Conservation (phyloP, 2,113 vertebrate genomes). For the Lophius piscatorius region DNA sequence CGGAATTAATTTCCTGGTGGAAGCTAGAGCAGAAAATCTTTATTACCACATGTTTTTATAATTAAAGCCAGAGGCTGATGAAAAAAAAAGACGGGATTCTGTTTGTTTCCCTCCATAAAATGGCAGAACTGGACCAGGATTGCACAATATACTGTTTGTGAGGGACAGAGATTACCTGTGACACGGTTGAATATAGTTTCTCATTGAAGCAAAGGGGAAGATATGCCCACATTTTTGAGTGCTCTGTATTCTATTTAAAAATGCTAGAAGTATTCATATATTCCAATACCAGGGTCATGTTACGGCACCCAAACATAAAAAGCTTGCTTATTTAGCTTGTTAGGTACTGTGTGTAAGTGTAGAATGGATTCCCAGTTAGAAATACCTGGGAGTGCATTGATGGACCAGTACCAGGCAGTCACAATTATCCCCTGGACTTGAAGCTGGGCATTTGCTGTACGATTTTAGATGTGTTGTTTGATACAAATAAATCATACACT, state of each 20-base stretch:
- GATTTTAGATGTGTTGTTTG: no score
- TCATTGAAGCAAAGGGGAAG: no score
- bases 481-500: no score
- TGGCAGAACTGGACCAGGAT: constrained; percentile 12
- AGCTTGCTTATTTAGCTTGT: constrained; percentile 34
- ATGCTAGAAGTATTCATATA: neutral
- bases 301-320: constrained; percentile 26
- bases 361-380: constrained; percentile 32
- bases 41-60: constrained; percentile 68
- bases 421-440: no score
- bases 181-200: no score
- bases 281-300: constrained; percentile 28
- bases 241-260: no score
- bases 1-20: constrained; percentile 68
- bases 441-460: no score
- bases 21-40: constrained; percentile 64
- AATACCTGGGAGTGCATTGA: constrained; percentile 58
- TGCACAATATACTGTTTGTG: constrained; percentile 23
- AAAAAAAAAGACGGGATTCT: constrained; percentile 37
- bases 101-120: constrained; percentile 41
- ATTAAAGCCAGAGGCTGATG: constrained; percentile 62
- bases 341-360: constrained; percentile 3
- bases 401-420: constrained; percentile 59
- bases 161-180: constrained; percentile 1
- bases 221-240: no score